Conservation (phyloP, 2,797 vertebrate species). For the Argyrosomus regius region DNA sequence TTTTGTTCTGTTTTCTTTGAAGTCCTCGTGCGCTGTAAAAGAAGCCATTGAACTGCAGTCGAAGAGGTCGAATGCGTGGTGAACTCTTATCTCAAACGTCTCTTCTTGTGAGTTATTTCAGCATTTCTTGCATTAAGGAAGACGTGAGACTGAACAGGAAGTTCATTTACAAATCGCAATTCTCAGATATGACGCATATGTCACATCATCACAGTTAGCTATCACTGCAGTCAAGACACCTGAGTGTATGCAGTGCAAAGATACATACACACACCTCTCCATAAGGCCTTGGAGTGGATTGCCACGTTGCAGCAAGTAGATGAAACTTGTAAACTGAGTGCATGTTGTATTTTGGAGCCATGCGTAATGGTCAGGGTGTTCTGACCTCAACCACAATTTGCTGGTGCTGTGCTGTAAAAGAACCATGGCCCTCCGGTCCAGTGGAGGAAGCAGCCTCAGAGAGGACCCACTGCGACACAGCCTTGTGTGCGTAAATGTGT, state of each 20-base stretch:
- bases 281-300: constrained; percentile 40
- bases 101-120: constrained; percentile 24
- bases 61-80: constrained; percentile 11
- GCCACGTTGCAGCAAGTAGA: constrained; percentile 80
- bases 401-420: constrained; percentile 41
- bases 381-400: constrained; percentile 74
- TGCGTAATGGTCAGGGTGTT: constrained; percentile 66
- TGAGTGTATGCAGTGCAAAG: background rate
- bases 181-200: background rate
- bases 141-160: constrained; percentile 20
- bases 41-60: constrained; percentile 11
- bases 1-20: constrained; percentile 37
- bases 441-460: constrained; percentile 42
- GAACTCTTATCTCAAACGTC: constrained; percentile 37
- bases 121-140: constrained; percentile 19
- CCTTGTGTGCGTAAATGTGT: background rate
- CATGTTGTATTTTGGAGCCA: constrained; percentile 70
- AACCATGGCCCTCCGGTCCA: constrained; percentile 23
- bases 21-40: constrained; percentile 21
- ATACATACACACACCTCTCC: background rate
- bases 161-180: constrained; percentile 3
- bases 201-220: background rate
- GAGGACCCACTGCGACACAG: constrained; percentile 34
- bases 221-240: background rate
- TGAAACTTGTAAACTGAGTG: constrained; percentile 68